Percentiles rank a stretch among this genome's conserved stretches.
phyloP scores from a whole-genome alignment of 2,113 vertebrate genomes.

The Abramis brama region DNA sequence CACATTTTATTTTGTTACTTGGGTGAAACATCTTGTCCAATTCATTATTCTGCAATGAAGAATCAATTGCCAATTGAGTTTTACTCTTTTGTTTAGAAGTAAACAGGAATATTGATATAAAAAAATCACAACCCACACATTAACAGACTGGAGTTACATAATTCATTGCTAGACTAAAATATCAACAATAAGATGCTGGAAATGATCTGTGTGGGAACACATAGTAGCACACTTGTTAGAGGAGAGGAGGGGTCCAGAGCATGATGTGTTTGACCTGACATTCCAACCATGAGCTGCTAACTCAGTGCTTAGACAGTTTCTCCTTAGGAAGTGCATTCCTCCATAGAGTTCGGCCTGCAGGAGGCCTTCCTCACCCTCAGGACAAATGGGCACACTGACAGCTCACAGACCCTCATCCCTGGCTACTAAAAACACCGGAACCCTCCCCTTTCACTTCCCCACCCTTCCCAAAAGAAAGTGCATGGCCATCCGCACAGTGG shows the following conservation, averaged over 20 bases:
- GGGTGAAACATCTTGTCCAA: slow-evolving; percentile 4
- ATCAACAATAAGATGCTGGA: background rate
- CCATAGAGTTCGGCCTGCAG: slow-evolving; percentile 39
- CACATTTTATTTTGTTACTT: background rate
- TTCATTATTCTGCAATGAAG: slow-evolving; percentile 26
- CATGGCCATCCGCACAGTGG: slow-evolving; percentile 50
- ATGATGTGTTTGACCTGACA: slow-evolving; percentile 46
- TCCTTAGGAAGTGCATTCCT: slow-evolving; percentile 56
- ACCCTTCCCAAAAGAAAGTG: slow-evolving; percentile 48
- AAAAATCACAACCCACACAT: slow-evolving; percentile 7
- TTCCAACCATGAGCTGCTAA: slow-evolving; percentile 50
- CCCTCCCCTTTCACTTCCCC: slow-evolving; percentile 30
- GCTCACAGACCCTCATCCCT: slow-evolving; percentile 43
- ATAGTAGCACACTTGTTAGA: background rate
- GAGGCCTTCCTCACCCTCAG: slow-evolving; percentile 53
- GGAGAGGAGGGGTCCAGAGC: slow-evolving; percentile 21
- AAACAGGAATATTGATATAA: background rate
- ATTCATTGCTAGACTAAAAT: background rate
- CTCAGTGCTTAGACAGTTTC: slow-evolving; percentile 44
- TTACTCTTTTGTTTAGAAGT: slow-evolving; percentile 2
- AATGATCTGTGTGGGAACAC: background rate
- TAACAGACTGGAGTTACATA: background rate
- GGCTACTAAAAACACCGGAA: slow-evolving; percentile 42
- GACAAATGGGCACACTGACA: slow-evolving; percentile 53
- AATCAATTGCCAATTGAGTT: slow-evolving; percentile 40